Percentiles rank a stretch among this genome's conserved stretches.
Conservation (phyloP, 2,797 vertebrate species). For the Microctenopoma lineatum region DNA sequence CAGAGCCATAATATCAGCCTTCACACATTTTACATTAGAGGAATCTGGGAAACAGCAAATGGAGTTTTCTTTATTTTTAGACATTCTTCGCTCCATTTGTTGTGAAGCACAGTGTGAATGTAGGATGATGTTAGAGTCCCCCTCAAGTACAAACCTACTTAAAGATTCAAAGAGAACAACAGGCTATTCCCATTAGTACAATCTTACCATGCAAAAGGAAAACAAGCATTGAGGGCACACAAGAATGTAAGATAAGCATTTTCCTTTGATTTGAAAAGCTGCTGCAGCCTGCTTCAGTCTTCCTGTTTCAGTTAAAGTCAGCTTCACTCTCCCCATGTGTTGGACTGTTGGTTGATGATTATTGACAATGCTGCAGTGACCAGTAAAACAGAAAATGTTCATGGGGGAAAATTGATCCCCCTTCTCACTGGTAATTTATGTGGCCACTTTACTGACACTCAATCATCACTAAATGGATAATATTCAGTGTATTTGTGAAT, state of each 20-base stretch:
- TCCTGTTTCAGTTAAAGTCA: slow-evolving; percentile 29
- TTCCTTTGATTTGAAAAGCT: slow-evolving; percentile 73
- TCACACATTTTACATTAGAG: background rate
- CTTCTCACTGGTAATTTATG: slow-evolving; percentile 81
- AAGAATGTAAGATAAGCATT: slow-evolving; percentile 66
- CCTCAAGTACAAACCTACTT: slow-evolving; percentile 63
- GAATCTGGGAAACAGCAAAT: slow-evolving; percentile 10
- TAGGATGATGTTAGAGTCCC: slow-evolving; percentile 50
- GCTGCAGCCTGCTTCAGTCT: slow-evolving; percentile 58
- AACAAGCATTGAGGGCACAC: slow-evolving; percentile 32
- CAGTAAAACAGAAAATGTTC: slow-evolving; percentile 23
- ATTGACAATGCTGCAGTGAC: slow-evolving; percentile 17
- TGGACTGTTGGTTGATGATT: slow-evolving; percentile 23
- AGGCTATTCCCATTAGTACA: slow-evolving; percentile 58
- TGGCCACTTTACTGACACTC: slow-evolving; percentile 83
- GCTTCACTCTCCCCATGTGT: slow-evolving; percentile 21
- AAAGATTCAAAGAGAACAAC: slow-evolving; percentile 68
- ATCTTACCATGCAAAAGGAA: slow-evolving; percentile 38
- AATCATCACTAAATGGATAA: slow-evolving; percentile 83
- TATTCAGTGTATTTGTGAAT: slow-evolving; percentile 84
- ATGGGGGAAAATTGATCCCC: slow-evolving; percentile 32
- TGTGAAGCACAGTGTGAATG: slow-evolving; percentile 47
- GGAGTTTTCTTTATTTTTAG: slow-evolving; percentile 49
- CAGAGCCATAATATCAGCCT: background rate
- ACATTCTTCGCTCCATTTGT: slow-evolving; percentile 44